Percentiles rank a stretch among this genome's conserved stretches.
Evolutionary conservation across 2,888 invertebrate species (phyloP).

Genomic region (Subacronicta megacephala): DNA sequence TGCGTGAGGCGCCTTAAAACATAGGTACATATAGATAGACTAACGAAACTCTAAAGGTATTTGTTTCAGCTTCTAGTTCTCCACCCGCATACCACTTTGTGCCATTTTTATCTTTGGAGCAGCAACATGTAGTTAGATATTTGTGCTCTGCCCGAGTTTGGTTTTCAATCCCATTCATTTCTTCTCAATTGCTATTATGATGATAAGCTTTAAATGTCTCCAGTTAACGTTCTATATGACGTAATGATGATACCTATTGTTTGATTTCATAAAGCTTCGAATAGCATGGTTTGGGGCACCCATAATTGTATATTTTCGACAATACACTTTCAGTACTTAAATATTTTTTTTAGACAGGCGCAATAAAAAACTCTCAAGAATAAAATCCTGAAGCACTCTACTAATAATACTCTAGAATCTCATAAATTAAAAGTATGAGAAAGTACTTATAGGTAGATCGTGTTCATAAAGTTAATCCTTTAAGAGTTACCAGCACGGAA

Average conservation of each 20-base stretch:
- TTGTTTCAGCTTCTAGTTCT: no score
- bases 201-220: neutral
- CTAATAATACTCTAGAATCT: constrained; percentile 28
- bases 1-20: no score
- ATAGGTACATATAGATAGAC: no score
- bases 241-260: no score
- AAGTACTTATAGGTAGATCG: neutral
- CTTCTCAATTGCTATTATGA: no score
- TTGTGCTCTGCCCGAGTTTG: no score
- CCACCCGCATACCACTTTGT: no score
- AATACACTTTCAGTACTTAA: constrained; percentile 21
- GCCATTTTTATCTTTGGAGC: no score
- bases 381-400: constrained; percentile 10
- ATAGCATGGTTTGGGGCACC: constrained; percentile 1
- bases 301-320: constrained; percentile 12
- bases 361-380: constrained; percentile 1
- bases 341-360: neutral
- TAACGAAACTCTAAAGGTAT: no score
- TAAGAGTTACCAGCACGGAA: constrained; percentile 27
- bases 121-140: no score
- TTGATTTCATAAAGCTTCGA: constrained; percentile 19
- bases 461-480: constrained; percentile 44
- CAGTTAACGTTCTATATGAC: no score
- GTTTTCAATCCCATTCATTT: no score
- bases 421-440: constrained; percentile 31